Evolutionary conservation across 2,113 vertebrate genomes (phyloP), one percentile per base, ranked within the genome.

Genomic region (Condylura cristata): DNA sequence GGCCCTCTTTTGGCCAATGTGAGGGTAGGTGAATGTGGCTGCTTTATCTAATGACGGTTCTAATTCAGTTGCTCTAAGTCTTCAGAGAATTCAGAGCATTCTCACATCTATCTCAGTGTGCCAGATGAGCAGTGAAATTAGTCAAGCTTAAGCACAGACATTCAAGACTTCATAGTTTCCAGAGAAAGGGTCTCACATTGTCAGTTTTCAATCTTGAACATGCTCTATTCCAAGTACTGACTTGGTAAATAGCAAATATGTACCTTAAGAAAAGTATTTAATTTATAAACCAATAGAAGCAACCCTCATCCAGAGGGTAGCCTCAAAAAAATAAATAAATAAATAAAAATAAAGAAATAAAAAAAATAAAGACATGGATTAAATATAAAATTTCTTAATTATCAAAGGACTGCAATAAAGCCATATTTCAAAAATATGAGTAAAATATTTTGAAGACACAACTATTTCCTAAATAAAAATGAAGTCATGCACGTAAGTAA

Each of bases 391-490:
- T 65, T 93, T 81, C 30, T 48, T 61, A 71, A 86, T 56, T 86
- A 89, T 8, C 6, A 20, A 1, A 94, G 4, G 48, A 18, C 56
- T 79, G 12, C 48, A 79, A 86, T 26, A 91, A 0, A 79, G 48
- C n/a, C 30, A 66, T 20, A 93, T 65, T 81, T 71, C 79, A 34
- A 86, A 83, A 86, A 91, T 7, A 76, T 0, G 8, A 85, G 53
- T 51, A 76, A 81, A 85, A 70, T 44, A 61, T 41, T 72, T 89
- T 51, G 14, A 63, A 66, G 46, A 78, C 18, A 90, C 22, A 90
- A 96, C 63, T 90, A 75, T 68, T 85, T 94, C 66, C 74, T 58
- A 94, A 94, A 81, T 74, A 91, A 91, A 66, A 91, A 74, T 48
- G 8, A 91, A 34, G 44, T 53, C 5, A 9, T n/a, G 32, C 2